Percentiles rank a stretch among this genome's conserved stretches.
Conservation (phyloP, 2,113 vertebrate genomes). For the Regulus satrapa region DNA sequence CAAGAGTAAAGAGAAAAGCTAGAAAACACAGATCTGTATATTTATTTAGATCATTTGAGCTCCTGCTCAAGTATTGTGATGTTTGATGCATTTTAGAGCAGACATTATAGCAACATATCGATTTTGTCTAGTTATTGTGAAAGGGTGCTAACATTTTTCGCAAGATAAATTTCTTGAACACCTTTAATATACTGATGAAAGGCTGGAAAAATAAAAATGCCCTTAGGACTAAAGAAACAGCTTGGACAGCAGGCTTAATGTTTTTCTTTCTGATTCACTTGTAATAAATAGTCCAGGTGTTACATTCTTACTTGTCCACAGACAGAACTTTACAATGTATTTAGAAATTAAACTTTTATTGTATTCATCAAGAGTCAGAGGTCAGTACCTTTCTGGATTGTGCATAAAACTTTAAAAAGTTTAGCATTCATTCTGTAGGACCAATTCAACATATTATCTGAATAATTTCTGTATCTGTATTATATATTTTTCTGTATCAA, state of each 20-base stretch:
- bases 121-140: neutral
- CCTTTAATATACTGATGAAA: neutral
- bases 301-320: neutral
- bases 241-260: neutral
- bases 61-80: neutral
- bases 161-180: neutral
- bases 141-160: neutral
- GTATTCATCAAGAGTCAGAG: neutral
- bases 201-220: neutral
- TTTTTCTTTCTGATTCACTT: neutral
- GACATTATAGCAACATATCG: neutral
- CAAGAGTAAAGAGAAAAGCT: neutral
- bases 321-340: neutral
- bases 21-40: neutral
- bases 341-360: neutral
- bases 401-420: neutral
- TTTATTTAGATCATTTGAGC: neutral
- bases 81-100: neutral
- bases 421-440: neutral
- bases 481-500: neutral
- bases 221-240: neutral
- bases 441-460: neutral
- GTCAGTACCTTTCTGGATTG: neutral
- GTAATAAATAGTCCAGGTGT: neutral
- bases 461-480: neutral